These are phyloP conservation scores for Prosapia bicincta DNA, from an alignment of 2,888 invertebrate genomes.

Conservation along the genomic window DNA sequence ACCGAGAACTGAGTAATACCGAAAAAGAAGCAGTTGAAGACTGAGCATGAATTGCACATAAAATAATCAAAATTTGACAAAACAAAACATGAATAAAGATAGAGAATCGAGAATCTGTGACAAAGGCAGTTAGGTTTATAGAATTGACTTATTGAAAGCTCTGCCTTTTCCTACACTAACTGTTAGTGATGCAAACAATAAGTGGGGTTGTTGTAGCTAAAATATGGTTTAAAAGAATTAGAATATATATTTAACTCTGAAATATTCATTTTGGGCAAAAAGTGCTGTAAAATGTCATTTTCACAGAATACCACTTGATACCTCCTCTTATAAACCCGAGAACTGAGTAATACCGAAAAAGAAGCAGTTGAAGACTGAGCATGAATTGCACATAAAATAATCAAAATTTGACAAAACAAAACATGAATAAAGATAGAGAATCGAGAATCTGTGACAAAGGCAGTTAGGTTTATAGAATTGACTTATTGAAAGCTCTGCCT, in stretches of 20 bases:
- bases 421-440: not conserved
- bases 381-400: conserved; percentile 11
- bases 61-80: conserved; percentile 5
- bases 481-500: conserved; percentile 38
- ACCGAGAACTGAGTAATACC: not conserved
- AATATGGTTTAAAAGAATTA: too few relatives aligned
- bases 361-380: not conserved
- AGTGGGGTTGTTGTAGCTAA: conserved; percentile 39
- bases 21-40: conserved; percentile 4
- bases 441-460: not conserved
- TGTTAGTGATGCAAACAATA: conserved; percentile 40
- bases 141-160: conserved; percentile 37
- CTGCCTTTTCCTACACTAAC: conserved; percentile 38
- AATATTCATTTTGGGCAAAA: too few relatives aligned
- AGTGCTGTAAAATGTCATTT: too few relatives aligned
- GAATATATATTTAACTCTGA: too few relatives aligned
- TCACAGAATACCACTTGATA: too few relatives aligned
- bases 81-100: not conserved
- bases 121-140: not conserved
- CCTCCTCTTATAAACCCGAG: too few relatives aligned
- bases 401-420: conserved; percentile 7
- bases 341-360: not conserved
- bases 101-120: not conserved
- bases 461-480: conserved; percentile 5
- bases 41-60: conserved; percentile 16